These are phyloP conservation scores for Hermaeophaga mercurialis DNA, from an alignment of 2,888 invertebrate species.

Conservation along the genomic window DNA sequence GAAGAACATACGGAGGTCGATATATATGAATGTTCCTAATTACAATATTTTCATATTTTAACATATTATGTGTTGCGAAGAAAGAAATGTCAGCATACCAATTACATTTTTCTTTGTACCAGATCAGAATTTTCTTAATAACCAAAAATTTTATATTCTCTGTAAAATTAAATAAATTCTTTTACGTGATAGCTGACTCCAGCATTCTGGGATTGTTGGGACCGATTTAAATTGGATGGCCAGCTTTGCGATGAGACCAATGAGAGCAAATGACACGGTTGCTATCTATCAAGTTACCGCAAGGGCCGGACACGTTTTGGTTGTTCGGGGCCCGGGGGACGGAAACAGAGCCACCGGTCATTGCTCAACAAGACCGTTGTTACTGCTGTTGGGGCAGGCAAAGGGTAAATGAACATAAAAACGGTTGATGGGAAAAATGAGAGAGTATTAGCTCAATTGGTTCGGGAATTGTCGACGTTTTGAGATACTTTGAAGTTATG, in stretches of 20 bases:
- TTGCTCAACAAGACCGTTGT: slow-evolving; percentile 5
- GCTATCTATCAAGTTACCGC: not conserved
- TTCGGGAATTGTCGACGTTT: not conserved
- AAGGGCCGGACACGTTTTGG: slow-evolving; percentile 1
- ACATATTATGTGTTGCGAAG: too few relatives aligned
- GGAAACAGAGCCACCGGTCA: not conserved
- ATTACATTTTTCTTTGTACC: too few relatives aligned
- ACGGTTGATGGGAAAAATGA: not conserved
- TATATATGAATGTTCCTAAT: too few relatives aligned
- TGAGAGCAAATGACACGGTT: not conserved
- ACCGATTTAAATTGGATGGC: not conserved
- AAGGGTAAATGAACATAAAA: slow-evolving; percentile 1
- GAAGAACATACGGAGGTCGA: too few relatives aligned
- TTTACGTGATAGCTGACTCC: too few relatives aligned
- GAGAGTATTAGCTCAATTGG: not conserved
- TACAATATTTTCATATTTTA: too few relatives aligned
- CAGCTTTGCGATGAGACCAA: not conserved
- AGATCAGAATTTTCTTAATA: too few relatives aligned
- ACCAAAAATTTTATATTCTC: too few relatives aligned
- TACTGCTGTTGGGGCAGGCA: not conserved
- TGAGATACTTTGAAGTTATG: too few relatives aligned
- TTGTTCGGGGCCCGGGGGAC: not conserved
- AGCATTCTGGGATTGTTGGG: too few relatives aligned
- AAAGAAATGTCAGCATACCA: too few relatives aligned
- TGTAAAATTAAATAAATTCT: too few relatives aligned